These are phyloP conservation scores for Lithophane socia DNA, from an alignment of 2,888 invertebrate genomes.

Conservation along the genomic window DNA sequence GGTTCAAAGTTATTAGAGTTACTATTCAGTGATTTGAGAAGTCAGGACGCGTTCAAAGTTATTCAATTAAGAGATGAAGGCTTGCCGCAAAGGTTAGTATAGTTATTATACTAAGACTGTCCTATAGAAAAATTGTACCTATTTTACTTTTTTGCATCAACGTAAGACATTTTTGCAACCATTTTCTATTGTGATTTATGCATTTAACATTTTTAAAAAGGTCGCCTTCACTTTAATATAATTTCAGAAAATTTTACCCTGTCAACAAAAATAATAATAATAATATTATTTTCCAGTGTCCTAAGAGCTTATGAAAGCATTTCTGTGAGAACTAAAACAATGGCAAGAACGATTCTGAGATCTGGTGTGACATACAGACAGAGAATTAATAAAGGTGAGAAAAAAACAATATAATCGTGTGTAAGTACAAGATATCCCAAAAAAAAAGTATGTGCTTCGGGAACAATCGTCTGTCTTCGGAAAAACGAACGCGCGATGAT, in stretches of 20 bases:
- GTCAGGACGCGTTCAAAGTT: constrained; percentile 46
- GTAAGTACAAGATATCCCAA: neutral
- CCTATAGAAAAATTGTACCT: too few species aligned
- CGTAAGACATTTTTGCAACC: too few species aligned
- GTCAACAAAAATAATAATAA: too few species aligned
- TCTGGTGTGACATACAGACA: constrained; percentile 52
- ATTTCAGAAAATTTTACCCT: too few species aligned
- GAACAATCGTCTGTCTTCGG: neutral
- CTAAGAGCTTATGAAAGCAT: constrained; percentile 24
- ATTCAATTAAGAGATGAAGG: constrained; percentile 52
- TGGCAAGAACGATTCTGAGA: constrained; percentile 28
- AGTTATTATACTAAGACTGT: too few species aligned
- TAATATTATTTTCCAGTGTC: constrained; percentile 30
- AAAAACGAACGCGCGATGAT: neutral
- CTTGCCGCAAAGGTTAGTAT: constrained; percentile 46
- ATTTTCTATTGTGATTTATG: too few species aligned
- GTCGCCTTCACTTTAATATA: too few species aligned
- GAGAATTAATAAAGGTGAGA: constrained; percentile 17
- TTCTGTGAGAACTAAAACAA: constrained; percentile 31
- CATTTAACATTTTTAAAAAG: too few species aligned
- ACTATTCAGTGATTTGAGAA: constrained; percentile 50
- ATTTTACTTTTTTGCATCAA: too few species aligned
- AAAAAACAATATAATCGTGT: neutral
- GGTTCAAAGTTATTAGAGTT: constrained; percentile 46
- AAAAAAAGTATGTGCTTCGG: neutral